These are phyloP conservation scores for Apostichopus leukothele DNA, from an alignment of 53 echinoderm and acorn worm species.

Conservation along the genomic window DNA sequence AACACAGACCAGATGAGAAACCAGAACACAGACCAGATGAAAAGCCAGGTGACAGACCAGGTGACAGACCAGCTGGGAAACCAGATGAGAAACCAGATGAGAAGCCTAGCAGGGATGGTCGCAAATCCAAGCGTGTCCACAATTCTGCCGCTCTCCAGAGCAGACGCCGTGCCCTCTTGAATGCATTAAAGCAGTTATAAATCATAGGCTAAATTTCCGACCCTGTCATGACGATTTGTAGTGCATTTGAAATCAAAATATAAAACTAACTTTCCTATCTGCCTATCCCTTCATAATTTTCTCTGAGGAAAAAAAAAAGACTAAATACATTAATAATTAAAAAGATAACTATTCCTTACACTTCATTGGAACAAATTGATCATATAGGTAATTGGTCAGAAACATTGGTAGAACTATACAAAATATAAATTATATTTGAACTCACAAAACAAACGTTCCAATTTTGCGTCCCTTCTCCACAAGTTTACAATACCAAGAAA, in stretches of 20 bases:
- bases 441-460: neutral
- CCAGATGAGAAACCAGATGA: neutral
- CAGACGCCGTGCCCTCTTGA: slow-evolving; percentile 24
- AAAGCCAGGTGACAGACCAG: slow-evolving; percentile 7
- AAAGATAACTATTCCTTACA: neutral
- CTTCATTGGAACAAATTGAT: neutral
- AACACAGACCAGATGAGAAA: slow-evolving; percentile 4
- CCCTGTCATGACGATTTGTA: neutral
- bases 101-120: neutral
- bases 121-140: neutral
- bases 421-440: neutral
- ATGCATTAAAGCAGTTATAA: neutral
- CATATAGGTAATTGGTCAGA: too few species aligned
- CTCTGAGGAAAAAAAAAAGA: neutral
- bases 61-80: neutral
- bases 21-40: slow-evolving; percentile 25
- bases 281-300: neutral
- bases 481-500: neutral
- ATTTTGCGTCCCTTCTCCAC: neutral
- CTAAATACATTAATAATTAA: neutral
- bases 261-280: neutral
- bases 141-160: neutral
- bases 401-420: neutral
- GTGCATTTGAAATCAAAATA: neutral
- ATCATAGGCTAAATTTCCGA: neutral